phyloP scores from a whole-genome alignment of 2,797 vertebrate species.

The Peromyscus eremicus region DNA sequence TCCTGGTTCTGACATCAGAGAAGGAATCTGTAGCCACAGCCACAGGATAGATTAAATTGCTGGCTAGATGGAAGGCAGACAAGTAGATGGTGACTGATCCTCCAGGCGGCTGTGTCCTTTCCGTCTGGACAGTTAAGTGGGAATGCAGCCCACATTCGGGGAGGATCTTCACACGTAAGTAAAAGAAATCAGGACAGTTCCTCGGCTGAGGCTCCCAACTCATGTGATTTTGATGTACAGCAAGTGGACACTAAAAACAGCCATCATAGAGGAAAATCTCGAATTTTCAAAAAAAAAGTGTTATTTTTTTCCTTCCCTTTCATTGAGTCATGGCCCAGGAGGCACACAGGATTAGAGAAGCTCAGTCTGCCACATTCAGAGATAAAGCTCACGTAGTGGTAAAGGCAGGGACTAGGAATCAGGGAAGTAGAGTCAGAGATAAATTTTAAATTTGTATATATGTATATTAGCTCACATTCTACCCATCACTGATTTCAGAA shows the following conservation, averaged over 20 bases:
- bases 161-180: too few relatives aligned
- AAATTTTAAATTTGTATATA: background rate
- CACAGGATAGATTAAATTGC: background rate
- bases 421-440: background rate
- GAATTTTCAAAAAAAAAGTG: constrained; percentile 1
- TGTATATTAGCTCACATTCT: background rate
- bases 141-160: background rate
- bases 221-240: background rate
- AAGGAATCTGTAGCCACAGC: background rate
- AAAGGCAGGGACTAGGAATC: background rate
- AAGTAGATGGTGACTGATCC: background rate
- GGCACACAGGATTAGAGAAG: background rate
- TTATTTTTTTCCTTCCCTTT: background rate
- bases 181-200: background rate
- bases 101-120: background rate
- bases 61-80: too few relatives aligned
- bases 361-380: background rate
- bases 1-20: background rate
- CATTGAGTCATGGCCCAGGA: background rate
- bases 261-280: background rate
- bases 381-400: background rate
- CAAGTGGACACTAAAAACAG: background rate
- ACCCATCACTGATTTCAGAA: background rate
- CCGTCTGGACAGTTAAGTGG: too few relatives aligned
- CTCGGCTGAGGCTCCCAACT: background rate